Evolutionary conservation across 2,113 vertebrate species (phyloP).

Genomic region (Leucopsar rothschildi): DNA sequence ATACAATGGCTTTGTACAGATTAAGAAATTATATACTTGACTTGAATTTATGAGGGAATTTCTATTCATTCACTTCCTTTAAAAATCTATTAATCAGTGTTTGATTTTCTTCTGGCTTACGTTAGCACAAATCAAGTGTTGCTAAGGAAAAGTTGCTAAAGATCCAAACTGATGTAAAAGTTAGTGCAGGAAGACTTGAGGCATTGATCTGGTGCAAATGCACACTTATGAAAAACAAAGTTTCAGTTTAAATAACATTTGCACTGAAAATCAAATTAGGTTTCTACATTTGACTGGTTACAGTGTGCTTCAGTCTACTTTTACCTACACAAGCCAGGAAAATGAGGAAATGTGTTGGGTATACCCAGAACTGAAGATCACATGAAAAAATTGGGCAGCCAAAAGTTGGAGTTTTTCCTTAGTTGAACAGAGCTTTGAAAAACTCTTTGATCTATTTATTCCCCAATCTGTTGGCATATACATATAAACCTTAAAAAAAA

Average conservation of each 20-base stretch:
- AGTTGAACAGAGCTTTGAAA: background rate
- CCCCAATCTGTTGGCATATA: background rate
- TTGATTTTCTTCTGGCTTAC: background rate
- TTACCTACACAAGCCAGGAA: background rate
- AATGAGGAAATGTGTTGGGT: background rate
- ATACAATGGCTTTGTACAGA: background rate
- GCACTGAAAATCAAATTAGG: background rate
- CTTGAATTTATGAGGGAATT: background rate
- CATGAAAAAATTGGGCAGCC: background rate
- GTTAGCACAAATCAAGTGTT: background rate
- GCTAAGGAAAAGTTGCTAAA: background rate
- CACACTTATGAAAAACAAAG: background rate
- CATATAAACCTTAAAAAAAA: background rate
- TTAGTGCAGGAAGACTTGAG: background rate
- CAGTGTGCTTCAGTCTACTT: background rate
- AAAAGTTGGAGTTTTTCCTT: background rate
- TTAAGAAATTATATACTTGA: background rate
- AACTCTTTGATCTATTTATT: constrained; percentile 11
- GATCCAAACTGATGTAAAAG: background rate
- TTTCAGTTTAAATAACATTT: background rate
- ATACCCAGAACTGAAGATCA: background rate
- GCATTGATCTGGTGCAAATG: background rate
- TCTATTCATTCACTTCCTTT: background rate
- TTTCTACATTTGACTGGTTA: background rate
- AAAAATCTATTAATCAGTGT: background rate